phyloP scores from a whole-genome alignment of 2,888 invertebrate species.

The Agrotis puta region DNA sequence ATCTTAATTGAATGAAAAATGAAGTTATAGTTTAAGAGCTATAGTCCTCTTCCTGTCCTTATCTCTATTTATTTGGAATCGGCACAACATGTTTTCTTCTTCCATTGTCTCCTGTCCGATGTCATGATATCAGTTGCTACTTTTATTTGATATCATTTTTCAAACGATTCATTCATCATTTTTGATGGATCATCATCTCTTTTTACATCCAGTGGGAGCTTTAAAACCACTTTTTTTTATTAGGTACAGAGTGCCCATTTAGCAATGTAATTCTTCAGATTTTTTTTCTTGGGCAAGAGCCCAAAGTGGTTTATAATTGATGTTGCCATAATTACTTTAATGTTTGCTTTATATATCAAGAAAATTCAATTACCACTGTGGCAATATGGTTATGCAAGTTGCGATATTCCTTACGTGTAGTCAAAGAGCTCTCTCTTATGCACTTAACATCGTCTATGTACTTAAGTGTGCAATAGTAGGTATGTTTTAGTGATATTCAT shows the following conservation, averaged over 20 bases:
- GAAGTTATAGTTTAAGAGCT: not conserved
- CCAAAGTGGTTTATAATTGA: not conserved
- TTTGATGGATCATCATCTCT: too few species aligned
- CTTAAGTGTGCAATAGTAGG: slow-evolving; percentile 3
- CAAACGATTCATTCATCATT: too few species aligned
- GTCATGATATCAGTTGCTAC: too few species aligned
- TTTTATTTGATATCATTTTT: too few species aligned
- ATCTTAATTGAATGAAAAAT: not conserved
- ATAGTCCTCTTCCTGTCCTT: too few species aligned
- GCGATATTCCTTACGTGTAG: not conserved
- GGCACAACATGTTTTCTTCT: too few species aligned
- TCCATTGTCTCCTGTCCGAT: too few species aligned
- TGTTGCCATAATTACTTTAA: slow-evolving; percentile 5
- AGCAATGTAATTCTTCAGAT: not conserved
- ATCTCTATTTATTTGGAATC: too few species aligned
- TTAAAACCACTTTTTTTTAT: not conserved
- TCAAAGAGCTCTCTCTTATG: slow-evolving; percentile 34
- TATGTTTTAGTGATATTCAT: not conserved
- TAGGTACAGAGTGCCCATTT: not conserved
- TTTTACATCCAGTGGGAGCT: too few species aligned
- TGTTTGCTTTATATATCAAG: not conserved
- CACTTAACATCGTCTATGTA: slow-evolving; percentile 26
- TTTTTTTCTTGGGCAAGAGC: not conserved
- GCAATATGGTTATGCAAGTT: slow-evolving; percentile 8
- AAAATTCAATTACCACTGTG: not conserved